Conservation (phyloP, 2,888 invertebrate genomes). For the Ethmia dodecea region DNA sequence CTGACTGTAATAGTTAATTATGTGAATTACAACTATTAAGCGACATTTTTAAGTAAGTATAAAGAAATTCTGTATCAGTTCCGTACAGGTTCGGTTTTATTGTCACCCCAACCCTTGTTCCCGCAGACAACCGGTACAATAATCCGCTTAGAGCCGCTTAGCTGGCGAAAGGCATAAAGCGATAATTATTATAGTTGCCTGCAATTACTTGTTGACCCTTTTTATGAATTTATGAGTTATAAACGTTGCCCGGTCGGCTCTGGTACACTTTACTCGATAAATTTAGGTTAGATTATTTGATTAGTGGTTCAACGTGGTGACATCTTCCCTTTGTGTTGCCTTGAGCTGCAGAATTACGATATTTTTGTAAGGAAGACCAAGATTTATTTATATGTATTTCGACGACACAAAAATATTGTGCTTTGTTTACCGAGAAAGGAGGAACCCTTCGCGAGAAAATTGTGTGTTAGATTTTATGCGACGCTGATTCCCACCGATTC, state of each 20-base stretch:
- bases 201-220: slow-evolving; percentile 33
- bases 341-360: background rate
- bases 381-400: background rate
- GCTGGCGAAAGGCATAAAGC: slow-evolving; percentile 38
- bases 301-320: slow-evolving; percentile 1
- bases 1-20: no score
- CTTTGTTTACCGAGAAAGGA: background rate
- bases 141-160: slow-evolving; percentile 37
- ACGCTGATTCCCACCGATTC: no score
- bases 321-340: background rate
- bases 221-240: slow-evolving; percentile 28
- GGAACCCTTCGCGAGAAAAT: no score
- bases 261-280: slow-evolving; percentile 6
- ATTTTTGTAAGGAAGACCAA: background rate
- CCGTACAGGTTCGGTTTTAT: slow-evolving; percentile 15
- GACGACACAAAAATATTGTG: background rate
- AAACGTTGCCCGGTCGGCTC: slow-evolving; percentile 15
- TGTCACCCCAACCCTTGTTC: slow-evolving; percentile 23
- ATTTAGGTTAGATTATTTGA: background rate
- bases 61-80: slow-evolving; percentile 10
- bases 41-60: no score
- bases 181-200: slow-evolving; percentile 39
- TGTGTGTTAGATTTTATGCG: no score
- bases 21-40: no score
- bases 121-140: slow-evolving; percentile 28